Percentiles rank a stretch among this genome's conserved stretches.
These are phyloP conservation scores for Acanthiza pusilla DNA, from an alignment of 2,797 vertebrate genomes.

Conservation along the genomic window DNA sequence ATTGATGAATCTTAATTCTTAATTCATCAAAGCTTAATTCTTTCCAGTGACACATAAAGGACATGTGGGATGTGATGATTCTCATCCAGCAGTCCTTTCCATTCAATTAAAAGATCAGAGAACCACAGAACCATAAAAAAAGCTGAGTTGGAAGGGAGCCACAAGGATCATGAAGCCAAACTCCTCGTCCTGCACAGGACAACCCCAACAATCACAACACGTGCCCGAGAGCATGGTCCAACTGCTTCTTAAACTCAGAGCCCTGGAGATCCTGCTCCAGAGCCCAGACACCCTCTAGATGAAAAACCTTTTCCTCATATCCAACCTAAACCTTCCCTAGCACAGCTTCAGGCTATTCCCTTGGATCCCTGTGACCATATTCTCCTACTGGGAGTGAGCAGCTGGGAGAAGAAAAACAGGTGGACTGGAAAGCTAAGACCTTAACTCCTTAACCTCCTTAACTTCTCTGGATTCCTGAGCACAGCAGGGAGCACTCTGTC, in stretches of 20 bases:
- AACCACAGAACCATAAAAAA: background rate
- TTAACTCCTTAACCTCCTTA: too few relatives aligned
- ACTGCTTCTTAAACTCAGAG: too few relatives aligned
- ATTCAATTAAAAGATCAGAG: conserved; percentile 11
- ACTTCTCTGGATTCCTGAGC: background rate
- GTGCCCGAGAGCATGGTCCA: too few relatives aligned
- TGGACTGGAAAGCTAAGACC: too few relatives aligned
- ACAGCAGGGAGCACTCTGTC: background rate
- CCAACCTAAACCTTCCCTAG: too few relatives aligned
- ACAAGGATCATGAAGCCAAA: background rate
- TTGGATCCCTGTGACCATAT: too few relatives aligned
- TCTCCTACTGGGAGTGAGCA: too few relatives aligned
- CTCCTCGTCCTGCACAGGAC: background rate
- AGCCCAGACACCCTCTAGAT: too few relatives aligned
- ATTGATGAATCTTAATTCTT: background rate
- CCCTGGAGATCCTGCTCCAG: too few relatives aligned
- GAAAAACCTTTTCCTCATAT: too few relatives aligned
- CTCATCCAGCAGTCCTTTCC: background rate
- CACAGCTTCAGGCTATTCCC: too few relatives aligned
- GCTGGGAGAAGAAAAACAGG: too few relatives aligned
- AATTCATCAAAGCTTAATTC: background rate
- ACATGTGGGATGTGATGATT: background rate
- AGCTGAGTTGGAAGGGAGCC: background rate
- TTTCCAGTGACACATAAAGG: background rate
- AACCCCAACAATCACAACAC: background rate